Base-by-base conservation (phyloP, 2,113 vertebrate genomes). In the Ceyx margarethae region DNA sequence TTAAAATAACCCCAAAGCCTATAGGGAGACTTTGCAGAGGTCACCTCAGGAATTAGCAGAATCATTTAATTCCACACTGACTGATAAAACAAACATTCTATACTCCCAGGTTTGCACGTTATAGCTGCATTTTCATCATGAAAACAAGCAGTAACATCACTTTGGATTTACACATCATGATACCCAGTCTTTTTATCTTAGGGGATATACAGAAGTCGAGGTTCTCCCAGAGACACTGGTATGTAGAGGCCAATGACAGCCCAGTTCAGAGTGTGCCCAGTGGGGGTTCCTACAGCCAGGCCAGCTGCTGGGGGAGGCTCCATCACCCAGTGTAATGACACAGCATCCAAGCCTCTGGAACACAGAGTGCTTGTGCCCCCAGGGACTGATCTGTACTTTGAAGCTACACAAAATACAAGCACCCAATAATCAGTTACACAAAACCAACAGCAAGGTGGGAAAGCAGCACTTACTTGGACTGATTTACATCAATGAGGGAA, bases 401-500 rank as follows among this genome's bases (percentile, higher is more conserved):
- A 85, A 78, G 45, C 3, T 2, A 61, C 15, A 9, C 20, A 22
- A 76, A 57, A 21, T 13, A 26, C 10, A 61, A 4, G 7, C 37
- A 35, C 8, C 28, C 15, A 35, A 5, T 26, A 45, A 57, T 21
- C n/a, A 50, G 3, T 4, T 62, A 45, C 10, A 17, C 12, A 33
- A 29, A 58, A 37, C 15, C 8, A 66, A 22, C 11, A 51, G 51
- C 37, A 80, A 51, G 8, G 6, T 29, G 60, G 62, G 42, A 68
- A 76, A 76, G 25, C 58, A 74, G 50, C 40, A 98, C 99, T 67
- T 97, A 99, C 99, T 99, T 99, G 67, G 99, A 99, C 85, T 99
- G 99, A 96, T 99, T 99, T 81, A 99, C 99, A 35, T 99, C 99
- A 81, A 99, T 99, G 96, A 99, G 98, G 18, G 99, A 99, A 90